These are phyloP conservation scores for Lethrus apterus DNA, from an alignment of 1,140 invertebrate species.

Conservation along the genomic window DNA sequence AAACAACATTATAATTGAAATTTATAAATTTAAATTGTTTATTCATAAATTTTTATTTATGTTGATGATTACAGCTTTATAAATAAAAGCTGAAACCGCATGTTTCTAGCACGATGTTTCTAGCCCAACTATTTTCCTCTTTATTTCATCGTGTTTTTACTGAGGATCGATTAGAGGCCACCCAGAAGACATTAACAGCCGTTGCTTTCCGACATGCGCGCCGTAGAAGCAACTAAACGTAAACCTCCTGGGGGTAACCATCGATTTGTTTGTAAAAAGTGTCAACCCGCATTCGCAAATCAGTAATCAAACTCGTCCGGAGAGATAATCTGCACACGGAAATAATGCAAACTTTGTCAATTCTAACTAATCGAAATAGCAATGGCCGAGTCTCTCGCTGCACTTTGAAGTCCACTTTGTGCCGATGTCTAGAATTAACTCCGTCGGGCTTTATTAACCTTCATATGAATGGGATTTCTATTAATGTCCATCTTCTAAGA, in stretches of 20 bases:
- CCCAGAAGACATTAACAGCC: conserved; percentile 14
- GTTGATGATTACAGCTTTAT: no score
- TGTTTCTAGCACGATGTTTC: no score
- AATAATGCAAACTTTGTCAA: conserved; percentile 8
- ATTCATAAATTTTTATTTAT: no score
- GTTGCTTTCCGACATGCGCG: conserved; percentile 13
- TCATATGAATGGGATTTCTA: no score
- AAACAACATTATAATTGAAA: no score
- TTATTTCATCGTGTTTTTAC: conserved; percentile 13
- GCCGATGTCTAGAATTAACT: no score
- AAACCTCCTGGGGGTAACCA: conserved; percentile 10
- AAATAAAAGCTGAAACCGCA: no score
- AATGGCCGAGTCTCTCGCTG: conserved; percentile 2
- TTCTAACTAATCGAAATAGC: conserved; percentile 9
- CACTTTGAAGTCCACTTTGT: conserved; percentile 7
- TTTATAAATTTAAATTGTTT: no score
- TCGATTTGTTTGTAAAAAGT: conserved; percentile 14
- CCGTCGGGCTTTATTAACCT: no score
- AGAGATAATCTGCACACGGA: conserved; percentile 12
- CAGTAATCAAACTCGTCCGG: conserved; percentile 10
- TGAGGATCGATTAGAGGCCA: conserved; percentile 12
- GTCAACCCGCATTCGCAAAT: conserved; percentile 11
- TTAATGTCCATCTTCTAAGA: no score
- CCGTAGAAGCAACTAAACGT: conserved; percentile 5
- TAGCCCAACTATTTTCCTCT: no score